A percentile compares a stretch with the other conserved stretches of the same genome.
These are phyloP conservation scores for Pionites leucogaster DNA, from an alignment of 2,113 vertebrate species.

Conservation along the genomic window DNA sequence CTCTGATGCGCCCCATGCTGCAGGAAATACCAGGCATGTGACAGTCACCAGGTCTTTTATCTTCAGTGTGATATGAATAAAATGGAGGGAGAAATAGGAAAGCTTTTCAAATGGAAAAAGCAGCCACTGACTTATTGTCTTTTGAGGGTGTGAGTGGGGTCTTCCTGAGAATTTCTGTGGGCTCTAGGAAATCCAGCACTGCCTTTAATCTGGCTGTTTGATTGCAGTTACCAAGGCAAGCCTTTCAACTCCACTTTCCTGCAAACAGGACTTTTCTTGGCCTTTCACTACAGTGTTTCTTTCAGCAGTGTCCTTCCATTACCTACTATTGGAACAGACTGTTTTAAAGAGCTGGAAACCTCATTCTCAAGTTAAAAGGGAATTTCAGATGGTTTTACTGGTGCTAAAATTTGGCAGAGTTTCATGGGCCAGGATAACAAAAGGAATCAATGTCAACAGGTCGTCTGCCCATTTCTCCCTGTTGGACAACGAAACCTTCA, in stretches of 20 bases:
- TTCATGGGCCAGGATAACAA: conserved; percentile 32
- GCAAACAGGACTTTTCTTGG: conserved; percentile 47
- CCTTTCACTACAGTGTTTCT: conserved; percentile 21
- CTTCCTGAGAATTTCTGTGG: conserved; percentile 45
- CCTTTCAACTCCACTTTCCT: conserved; percentile 50
- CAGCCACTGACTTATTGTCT: conserved; percentile 13
- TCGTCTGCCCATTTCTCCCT: neutral
- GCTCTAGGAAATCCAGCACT: conserved; percentile 5
- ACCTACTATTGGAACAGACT: neutral
- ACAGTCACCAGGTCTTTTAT: neutral
- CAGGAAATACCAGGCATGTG: neutral
- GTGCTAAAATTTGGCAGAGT: conserved; percentile 27
- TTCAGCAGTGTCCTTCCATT: conserved; percentile 41
- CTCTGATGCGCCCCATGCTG: neutral
- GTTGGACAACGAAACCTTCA: neutral
- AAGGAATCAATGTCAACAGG: conserved; percentile 46
- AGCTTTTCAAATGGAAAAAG: neutral
- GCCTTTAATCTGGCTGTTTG: conserved; percentile 41
- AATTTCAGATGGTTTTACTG: conserved; percentile 12
- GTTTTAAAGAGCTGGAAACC: conserved; percentile 36
- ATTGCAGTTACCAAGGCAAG: conserved; percentile 22
- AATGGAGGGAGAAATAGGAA: neutral
- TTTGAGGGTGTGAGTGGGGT: neutral
- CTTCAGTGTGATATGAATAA: neutral
- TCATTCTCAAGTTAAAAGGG: conserved; percentile 31